Evolutionary conservation across 37 sponge, comb jelly and placozoan genomes (phyloP).

Genomic region (Tethya wilhelma): DNA sequence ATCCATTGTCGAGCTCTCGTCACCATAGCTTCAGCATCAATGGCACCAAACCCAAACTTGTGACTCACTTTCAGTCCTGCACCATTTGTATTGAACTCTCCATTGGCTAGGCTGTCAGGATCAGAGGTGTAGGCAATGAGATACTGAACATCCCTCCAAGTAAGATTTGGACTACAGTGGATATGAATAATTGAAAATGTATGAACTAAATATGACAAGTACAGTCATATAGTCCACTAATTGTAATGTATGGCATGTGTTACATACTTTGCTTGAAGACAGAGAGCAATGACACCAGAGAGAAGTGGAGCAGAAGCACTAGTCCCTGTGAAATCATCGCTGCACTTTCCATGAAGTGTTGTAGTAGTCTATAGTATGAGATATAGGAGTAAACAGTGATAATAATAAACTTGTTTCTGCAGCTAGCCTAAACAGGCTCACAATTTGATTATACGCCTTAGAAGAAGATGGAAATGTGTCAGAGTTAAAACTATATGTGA

Average conservation of each 20-base stretch:
- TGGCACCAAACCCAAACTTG: conserved; percentile 93
- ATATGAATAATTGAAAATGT: no score
- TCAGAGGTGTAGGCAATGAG: conserved; percentile 78
- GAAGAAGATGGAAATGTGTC: no score
- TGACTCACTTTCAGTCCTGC: conserved; percentile 79
- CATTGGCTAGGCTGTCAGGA: conserved; percentile 8
- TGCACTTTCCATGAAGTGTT: conserved; percentile 23
- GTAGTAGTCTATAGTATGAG: conserved; percentile 2
- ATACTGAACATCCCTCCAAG: conserved; percentile 98
- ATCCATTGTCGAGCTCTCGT: conserved; percentile 88
- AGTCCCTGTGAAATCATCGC: conserved; percentile 62
- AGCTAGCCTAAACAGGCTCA: no score
- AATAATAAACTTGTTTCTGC: no score
- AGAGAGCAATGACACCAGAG: conserved; percentile 75
- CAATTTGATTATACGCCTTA: no score
- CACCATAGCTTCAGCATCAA: conserved; percentile 91
- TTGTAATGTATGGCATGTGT: no score
- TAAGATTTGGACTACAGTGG: conserved; percentile 70
- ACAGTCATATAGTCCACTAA: no score
- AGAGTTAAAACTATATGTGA: no score
- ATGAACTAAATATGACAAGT: no score
- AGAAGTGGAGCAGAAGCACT: conserved; percentile 76
- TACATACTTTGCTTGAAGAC: conserved; percentile 80
- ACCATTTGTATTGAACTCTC: conserved; percentile 83
- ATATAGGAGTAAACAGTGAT: no score